Base-by-base conservation (phyloP, 1,140 invertebrate species). In the Aphidius ervi region DNA sequence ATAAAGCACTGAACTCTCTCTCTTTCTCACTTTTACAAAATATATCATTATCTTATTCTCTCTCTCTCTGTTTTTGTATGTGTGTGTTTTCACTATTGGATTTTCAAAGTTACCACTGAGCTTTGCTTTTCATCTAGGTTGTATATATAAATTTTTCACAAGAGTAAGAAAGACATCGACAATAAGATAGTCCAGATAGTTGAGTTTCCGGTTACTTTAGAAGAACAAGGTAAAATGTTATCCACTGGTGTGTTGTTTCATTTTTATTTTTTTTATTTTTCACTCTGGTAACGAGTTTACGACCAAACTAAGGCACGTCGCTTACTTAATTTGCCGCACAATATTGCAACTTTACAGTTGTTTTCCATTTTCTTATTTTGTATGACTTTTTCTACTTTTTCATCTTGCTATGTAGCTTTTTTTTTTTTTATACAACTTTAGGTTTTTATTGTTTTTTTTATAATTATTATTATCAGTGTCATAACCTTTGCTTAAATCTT, bases 271-370 rank as follows among this genome's bases (percentile, higher is more conserved):
- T 47, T 45, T 10, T 46, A 16, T 56, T 10, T 53, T 40, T 8
- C 9, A 39, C 9, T 45, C 16, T 41, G 9, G 9, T 61, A 61
- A 61, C 53, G 45, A 61, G 45, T 56, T 46, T 47, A 56, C 40
- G 53, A 61, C 41, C n/a, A 43, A 20, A 39, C 7, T 43, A 46
- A 46, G 40, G 39, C 48, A 56, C 46, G 52, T 59, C 16, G 47
- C 52, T 55, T 48, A 55, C 52, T 61, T 56, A 61, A 61, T 61
- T 61, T 54, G 52, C 52, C 43, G 43, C 59, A 54, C 59, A 55
- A 61, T 61, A 61, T 61, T 61, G 52, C 45, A 61, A 61, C 59
- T 61, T 55, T 41, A 45, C 39, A 41, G 45, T 40, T 60, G 43
- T 10, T 31, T 6, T 48, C 46, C n/a, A 10, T 6, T 20, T 48